Base-by-base conservation (phyloP, 2,797 vertebrate genomes). In the Argyrosomus regius region DNA sequence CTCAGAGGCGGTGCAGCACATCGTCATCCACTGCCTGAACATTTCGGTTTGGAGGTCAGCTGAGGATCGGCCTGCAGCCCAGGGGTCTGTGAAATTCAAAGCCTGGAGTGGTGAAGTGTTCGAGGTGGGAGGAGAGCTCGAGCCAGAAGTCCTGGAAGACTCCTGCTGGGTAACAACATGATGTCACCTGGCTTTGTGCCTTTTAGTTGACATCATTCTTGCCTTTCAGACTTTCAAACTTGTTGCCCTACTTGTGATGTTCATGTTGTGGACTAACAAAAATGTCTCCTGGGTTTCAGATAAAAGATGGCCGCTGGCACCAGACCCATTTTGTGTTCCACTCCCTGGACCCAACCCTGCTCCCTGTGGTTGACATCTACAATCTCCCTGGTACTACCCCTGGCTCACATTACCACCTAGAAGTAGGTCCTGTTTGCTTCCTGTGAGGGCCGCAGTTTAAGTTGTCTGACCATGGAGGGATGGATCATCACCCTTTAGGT, bases 371-470 rank as follows among this genome's bases (percentile, higher is more conserved):
- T 16, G 92, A 95, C 26, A 92, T 99, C 89, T 94, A 95, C 92
- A 98, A 97, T 89, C 95, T 99, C 64, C 98, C 97, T 6, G 92
- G 94, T 18, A 88, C 93, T 26, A 90, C 94, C 73, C 90, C 96
- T 58, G 95, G 96, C 80, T 97, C 96, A 83, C 97, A 94, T 20
- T 97, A 98, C 87, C 97, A 98, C 92, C 96, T 99, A 8, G 98
- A 99, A 95, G 96, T 99, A 8, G 97, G 98, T 89, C 96, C 97
- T 17, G 97, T 98, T 3, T 99, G 98, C 94, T 99, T 99, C 94
- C 96, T 98, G 88, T 99, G 90, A 93, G 72, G 61, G 58, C 73
- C 52, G 62, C 62, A 31, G 4, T 46, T 48, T 62, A 13, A 54
- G 58, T 6, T 24, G 28, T 77, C 80, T 82, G 77, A 82, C 74